Conservation (phyloP, 1,140 invertebrate species). For the Semibalanus balanoides region DNA sequence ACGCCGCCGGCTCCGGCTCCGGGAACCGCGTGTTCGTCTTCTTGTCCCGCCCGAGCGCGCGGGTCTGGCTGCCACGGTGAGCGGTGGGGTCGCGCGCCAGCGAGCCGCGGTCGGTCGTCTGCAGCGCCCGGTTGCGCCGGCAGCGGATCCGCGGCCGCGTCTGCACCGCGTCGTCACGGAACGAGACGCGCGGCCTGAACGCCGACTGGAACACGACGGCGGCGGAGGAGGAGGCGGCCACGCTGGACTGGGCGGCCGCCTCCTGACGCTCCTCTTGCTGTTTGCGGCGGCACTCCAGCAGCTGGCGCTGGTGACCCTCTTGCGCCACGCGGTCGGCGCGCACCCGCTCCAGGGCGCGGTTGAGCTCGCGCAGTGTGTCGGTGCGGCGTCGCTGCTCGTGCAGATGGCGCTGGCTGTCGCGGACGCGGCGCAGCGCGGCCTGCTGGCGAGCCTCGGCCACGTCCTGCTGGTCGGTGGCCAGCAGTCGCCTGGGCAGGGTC, state of each 20-base stretch:
- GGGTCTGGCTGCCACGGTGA: not conserved
- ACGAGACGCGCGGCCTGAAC: not conserved
- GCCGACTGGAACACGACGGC: slow-evolving; percentile 1
- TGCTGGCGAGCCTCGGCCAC: not conserved
- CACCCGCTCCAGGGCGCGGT: not conserved
- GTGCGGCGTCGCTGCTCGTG: not conserved
- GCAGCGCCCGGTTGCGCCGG: too few relatives aligned
- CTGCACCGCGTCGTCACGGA: not conserved
- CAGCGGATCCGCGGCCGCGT: not conserved
- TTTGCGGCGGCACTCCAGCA: not conserved
- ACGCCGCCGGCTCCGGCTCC: not conserved
- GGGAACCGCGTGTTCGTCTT: not conserved
- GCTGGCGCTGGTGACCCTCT: not conserved
- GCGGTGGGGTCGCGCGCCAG: not conserved
- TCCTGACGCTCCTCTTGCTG: not conserved
- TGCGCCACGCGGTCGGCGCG: not conserved
- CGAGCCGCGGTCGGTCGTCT: not conserved
- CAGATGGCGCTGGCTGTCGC: not conserved
- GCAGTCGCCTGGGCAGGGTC: not conserved
- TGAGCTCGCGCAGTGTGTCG: not conserved
- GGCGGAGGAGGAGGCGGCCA: not conserved
- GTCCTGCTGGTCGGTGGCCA: not conserved
- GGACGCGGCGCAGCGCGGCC: not conserved
- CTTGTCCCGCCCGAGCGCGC: not conserved
- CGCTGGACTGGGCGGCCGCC: not conserved